Base-by-base conservation (phyloP, 2,888 invertebrate species). In the Dichetophora obliterata region DNA sequence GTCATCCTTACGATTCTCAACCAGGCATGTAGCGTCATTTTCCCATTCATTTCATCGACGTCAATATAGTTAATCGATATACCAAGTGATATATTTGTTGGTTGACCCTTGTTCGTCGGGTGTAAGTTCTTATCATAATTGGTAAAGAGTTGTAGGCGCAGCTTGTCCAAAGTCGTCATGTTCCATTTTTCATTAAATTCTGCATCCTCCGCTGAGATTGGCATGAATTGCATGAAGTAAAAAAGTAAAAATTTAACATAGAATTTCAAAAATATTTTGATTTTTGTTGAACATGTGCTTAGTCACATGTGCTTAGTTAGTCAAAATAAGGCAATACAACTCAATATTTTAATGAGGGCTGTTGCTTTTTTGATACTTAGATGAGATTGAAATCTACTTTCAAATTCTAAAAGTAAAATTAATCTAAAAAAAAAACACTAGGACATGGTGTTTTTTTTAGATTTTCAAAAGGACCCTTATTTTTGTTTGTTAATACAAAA, bases 1-100 rank as follows among this genome's bases (percentile, higher is more conserved):
- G n/a, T n/a, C 48, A 83, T n/a, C n/a, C 84, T 84, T 88, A 95
- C 95, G 91, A 94, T 88, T 80, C 88, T 90, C 6, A 94, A 82
- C 92, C 92, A 93, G 5, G 90, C 90, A 82, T 92, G 91, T 1
- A 92, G 86, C 0, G 91, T 91, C 82, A 95, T 90, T 73, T 92
- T 90, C 9, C 93, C 92, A 83, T 91, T 90, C 22, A 89, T 85
- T 84, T 94, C 94, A 84, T 93, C 91, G 85, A 95, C 86, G 81
- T 93, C 91, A 48, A 94, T 90, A 85, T 95, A 94, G 72, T 91
- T 91, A 43, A 95, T 82, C 11, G 91, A 90, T 50, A 95, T 85
- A 37, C 91, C 90, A 63, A 94, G 75, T 11, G 79, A 80, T 11
- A 88, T 80, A 48, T 83, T 82, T 2, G 87, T 85, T 6, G 84